These are phyloP conservation scores for Habrosyne pyritoides DNA, from an alignment of 2,888 invertebrate species.

Conservation along the genomic window DNA sequence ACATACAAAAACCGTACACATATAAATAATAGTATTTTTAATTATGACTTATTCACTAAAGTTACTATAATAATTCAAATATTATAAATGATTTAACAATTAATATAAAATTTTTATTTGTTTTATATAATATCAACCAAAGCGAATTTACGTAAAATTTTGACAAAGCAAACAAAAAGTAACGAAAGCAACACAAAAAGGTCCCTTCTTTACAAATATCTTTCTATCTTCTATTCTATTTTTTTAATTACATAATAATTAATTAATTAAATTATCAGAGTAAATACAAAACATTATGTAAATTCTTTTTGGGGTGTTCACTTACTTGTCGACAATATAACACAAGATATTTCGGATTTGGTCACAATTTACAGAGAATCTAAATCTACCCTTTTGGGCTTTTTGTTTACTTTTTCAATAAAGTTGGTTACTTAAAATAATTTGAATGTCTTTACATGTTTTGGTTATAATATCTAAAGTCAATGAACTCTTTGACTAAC, in stretches of 20 bases:
- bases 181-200: conserved; percentile 43
- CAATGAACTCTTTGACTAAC: too few relatives aligned
- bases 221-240: conserved; percentile 35
- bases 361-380: too few relatives aligned
- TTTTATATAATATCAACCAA: not conserved
- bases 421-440: too few relatives aligned
- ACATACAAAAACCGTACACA: not conserved
- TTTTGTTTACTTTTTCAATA: too few relatives aligned
- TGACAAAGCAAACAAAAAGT: conserved; percentile 18
- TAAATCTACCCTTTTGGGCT: too few relatives aligned
- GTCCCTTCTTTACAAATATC: conserved; percentile 59
- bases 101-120: too few relatives aligned
- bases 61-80: not conserved
- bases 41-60: not conserved
- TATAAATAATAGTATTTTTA: not conserved
- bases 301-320: too few relatives aligned
- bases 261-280: not conserved
- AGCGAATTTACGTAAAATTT: not conserved
- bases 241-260: not conserved
- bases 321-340: too few relatives aligned
- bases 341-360: too few relatives aligned
- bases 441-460: too few relatives aligned
- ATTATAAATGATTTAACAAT: not conserved
- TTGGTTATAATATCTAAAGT: too few relatives aligned
- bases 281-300: too few relatives aligned